Evolutionary conservation across 1,140 invertebrate genomes (phyloP).

Genomic region (Tetranychus urticae): DNA sequence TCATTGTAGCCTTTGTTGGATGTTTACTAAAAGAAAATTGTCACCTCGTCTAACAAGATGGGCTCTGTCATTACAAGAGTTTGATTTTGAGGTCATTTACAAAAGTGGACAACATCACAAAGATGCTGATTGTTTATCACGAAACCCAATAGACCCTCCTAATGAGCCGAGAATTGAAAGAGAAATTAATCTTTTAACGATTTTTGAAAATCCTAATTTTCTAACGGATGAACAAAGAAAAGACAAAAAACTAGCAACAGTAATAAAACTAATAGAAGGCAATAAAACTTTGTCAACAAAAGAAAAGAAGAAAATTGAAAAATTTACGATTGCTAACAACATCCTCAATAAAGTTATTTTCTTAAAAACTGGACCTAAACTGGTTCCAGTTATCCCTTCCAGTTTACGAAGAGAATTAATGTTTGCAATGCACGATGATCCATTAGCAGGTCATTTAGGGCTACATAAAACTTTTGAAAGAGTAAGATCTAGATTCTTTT

Average conservation of each 20-base stretch:
- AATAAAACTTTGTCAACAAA: no score
- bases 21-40: slow-evolving; percentile 21
- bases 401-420: not conserved
- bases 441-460: slow-evolving; percentile 1
- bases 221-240: no score
- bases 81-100: slow-evolving; percentile 10
- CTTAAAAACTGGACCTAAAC: not conserved
- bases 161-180: not conserved
- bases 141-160: slow-evolving; percentile 9
- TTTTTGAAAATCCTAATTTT: no score
- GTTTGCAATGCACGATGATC: slow-evolving; percentile 2
- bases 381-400: not conserved
- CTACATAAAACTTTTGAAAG: not conserved
- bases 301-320: not conserved
- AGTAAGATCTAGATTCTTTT: not conserved
- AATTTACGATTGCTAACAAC: not conserved
- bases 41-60: slow-evolving; percentile 16
- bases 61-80: slow-evolving; percentile 11
- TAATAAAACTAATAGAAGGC: no score
- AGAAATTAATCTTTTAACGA: no score
- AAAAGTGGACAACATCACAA: slow-evolving; percentile 5
- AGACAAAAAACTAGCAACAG: no score
- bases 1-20: slow-evolving; percentile 24
- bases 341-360: not conserved
- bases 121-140: slow-evolving; percentile 5